These are phyloP conservation scores for Ctenochaetus hawaiiensis DNA, from an alignment of 2,797 vertebrate genomes.

Conservation along the genomic window DNA sequence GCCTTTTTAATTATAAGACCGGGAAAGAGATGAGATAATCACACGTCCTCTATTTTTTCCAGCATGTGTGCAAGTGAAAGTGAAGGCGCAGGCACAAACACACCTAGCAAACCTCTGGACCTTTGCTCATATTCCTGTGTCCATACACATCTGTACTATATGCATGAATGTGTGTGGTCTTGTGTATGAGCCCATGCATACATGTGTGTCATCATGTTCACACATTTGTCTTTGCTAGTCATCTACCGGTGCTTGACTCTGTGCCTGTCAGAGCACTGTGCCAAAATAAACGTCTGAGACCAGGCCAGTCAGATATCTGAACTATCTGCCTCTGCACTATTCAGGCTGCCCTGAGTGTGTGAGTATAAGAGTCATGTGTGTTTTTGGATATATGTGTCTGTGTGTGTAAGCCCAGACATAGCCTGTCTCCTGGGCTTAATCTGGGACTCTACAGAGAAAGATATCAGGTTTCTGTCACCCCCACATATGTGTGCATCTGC, in stretches of 20 bases:
- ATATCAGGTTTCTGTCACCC: slow-evolving; percentile 73
- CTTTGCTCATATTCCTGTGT: slow-evolving; percentile 1
- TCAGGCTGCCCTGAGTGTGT: slow-evolving; percentile 45
- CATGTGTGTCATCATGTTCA: slow-evolving; percentile 71
- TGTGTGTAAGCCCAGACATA: slow-evolving; percentile 65
- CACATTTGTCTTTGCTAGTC: slow-evolving; percentile 78
- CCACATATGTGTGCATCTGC: slow-evolving; percentile 63
- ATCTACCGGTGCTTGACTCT: slow-evolving; percentile 65
- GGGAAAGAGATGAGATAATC: slow-evolving; percentile 54
- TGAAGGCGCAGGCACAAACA: neutral
- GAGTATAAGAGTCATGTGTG: slow-evolving; percentile 45
- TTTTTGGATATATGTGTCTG: slow-evolving; percentile 42
- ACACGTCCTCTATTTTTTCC: slow-evolving; percentile 4
- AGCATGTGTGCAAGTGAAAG: neutral
- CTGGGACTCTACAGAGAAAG: slow-evolving; percentile 68
- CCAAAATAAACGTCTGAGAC: slow-evolving; percentile 79
- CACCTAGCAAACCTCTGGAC: neutral
- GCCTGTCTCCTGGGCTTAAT: slow-evolving; percentile 80
- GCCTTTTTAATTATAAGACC: slow-evolving; percentile 65
- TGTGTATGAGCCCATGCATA: slow-evolving; percentile 30
- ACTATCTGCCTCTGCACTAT: slow-evolving; percentile 69
- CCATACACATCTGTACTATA: neutral
- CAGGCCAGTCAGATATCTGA: slow-evolving; percentile 71
- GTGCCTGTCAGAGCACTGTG: slow-evolving; percentile 59
- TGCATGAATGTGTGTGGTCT: slow-evolving; percentile 66